phyloP scores from a whole-genome alignment of 1,140 invertebrate species.

The Physella acuta region DNA sequence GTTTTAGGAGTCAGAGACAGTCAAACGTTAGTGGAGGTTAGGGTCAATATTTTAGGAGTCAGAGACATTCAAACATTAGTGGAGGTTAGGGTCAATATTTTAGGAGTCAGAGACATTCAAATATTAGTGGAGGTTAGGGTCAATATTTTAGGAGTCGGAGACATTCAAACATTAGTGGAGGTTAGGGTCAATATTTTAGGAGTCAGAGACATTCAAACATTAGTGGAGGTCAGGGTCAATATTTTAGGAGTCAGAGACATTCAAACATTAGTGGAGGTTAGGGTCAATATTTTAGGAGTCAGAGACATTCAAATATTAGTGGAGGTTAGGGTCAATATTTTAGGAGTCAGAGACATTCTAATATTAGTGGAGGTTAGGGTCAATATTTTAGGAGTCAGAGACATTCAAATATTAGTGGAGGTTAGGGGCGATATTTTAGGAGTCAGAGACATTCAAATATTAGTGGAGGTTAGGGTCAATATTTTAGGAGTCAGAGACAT shows the following conservation, averaged over 20 bases:
- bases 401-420: neutral
- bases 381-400: neutral
- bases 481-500: neutral
- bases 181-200: no score
- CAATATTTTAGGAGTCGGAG: neutral
- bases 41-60: no score
- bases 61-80: neutral
- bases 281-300: no score
- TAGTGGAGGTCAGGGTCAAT: no score
- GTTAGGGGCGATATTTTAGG: no score
- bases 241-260: neutral
- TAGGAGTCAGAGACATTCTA: neutral
- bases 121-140: neutral
- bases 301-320: neutral
- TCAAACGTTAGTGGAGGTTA: neutral
- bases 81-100: no score
- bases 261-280: neutral
- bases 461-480: no score
- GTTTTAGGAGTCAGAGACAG: neutral
- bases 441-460: neutral
- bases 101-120: neutral
- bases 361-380: neutral
- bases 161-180: neutral
- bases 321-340: no score
- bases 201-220: neutral